These are phyloP conservation scores for Lophius americanus DNA, from an alignment of 2,797 vertebrate species.

Conservation along the genomic window DNA sequence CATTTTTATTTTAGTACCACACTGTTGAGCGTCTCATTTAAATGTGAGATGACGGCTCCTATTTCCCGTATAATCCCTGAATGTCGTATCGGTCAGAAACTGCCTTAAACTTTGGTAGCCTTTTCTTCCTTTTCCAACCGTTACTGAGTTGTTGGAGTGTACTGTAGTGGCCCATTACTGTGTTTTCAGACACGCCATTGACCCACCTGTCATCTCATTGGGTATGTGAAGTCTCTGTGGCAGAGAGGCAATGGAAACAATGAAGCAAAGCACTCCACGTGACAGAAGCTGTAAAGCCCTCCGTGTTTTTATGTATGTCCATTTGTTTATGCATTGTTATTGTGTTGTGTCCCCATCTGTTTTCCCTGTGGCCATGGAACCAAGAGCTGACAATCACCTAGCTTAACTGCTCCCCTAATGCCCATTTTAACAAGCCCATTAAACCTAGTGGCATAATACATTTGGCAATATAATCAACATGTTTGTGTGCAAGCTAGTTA, in stretches of 20 bases:
- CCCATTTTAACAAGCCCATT: conserved; percentile 64
- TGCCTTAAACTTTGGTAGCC: conserved; percentile 4
- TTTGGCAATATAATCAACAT: conserved; percentile 53
- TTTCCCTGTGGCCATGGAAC: conserved; percentile 49
- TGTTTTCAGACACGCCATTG: conserved; percentile 35
- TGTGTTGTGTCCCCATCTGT: conserved; percentile 47
- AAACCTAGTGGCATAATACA: conserved; percentile 63
- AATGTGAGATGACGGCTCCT: conserved; percentile 23
- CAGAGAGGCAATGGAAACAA: conserved; percentile 48
- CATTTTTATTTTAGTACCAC: conserved; percentile 30
- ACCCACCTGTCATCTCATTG: conserved; percentile 37
- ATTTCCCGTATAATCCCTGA: conserved; percentile 9
- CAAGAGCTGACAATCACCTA: conserved; percentile 50
- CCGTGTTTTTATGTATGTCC: conserved; percentile 27
- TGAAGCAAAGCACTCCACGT: conserved; percentile 28
- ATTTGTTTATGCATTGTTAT: conserved; percentile 49
- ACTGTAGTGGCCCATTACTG: conserved; percentile 15
- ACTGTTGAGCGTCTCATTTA: conserved; percentile 28
- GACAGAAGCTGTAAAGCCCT: conserved; percentile 20
- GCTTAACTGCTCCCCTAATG: conserved; percentile 57
- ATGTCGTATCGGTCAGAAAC: conserved; percentile 1
- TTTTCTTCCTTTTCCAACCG: neutral
- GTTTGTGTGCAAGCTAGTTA: conserved; percentile 46
- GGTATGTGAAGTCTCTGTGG: conserved; percentile 22
- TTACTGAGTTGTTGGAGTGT: conserved; percentile 23